Conservation (phyloP, 2,797 vertebrate species). For the Hyperoplus immaculatus region DNA sequence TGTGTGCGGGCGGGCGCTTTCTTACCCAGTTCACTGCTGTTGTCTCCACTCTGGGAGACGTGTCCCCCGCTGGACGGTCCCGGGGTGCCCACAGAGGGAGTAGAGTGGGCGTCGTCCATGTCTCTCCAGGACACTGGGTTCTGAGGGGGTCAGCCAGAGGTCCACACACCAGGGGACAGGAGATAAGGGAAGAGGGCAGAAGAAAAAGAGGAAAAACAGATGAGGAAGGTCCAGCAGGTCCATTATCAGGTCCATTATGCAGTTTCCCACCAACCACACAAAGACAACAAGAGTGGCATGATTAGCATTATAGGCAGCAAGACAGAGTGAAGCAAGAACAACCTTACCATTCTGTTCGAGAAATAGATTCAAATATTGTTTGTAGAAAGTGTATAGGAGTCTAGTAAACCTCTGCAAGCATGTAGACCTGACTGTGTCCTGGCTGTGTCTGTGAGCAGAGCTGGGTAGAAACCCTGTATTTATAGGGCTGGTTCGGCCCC, state of each 20-base stretch:
- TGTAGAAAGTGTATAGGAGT: neutral
- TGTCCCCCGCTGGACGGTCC: constrained; percentile 97
- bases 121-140: constrained; percentile 97
- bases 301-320: constrained; percentile 16
- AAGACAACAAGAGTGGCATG: constrained; percentile 9
- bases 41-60: constrained; percentile 96
- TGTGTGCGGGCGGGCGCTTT: constrained; percentile 39
- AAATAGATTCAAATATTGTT: neutral
- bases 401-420: constrained; percentile 10
- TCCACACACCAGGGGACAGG: constrained; percentile 81
- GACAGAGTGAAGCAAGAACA: neutral
- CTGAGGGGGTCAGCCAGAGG: constrained; percentile 83
- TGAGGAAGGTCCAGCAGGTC: constrained; percentile 42
- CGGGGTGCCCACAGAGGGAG: constrained; percentile 95
- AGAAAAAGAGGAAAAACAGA: constrained; percentile 20
- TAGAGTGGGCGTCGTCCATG: constrained; percentile 94
- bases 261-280: constrained; percentile 32
- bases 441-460: constrained; percentile 27
- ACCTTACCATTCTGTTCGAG: constrained; percentile 65
- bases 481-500: constrained; percentile 50
- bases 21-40: constrained; percentile 98
- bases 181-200: constrained; percentile 38
- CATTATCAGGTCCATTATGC: constrained; percentile 47
- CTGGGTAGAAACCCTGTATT: constrained; percentile 55
- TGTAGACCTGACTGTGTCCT: constrained; percentile 12